phyloP scores from a whole-genome alignment of 1,140 invertebrate species.

The Bathynomus jamesi region DNA sequence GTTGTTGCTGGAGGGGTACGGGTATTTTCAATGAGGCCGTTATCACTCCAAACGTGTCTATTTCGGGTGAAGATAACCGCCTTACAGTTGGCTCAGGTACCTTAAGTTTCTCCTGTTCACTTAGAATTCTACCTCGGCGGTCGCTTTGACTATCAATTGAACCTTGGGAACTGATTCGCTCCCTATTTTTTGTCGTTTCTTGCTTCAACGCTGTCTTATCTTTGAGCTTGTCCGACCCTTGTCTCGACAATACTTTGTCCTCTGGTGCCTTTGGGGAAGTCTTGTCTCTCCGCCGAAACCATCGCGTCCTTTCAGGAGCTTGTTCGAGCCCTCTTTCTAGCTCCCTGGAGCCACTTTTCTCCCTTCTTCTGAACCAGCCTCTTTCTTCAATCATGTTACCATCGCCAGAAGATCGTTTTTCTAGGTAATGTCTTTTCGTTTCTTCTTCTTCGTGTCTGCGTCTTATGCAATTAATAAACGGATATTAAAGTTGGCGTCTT shows the following conservation, averaged over 20 bases:
- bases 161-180: slow-evolving; percentile 14
- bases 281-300: slow-evolving; percentile 35
- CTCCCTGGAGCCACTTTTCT: slow-evolving; percentile 28
- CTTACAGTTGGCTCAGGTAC: slow-evolving; percentile 33
- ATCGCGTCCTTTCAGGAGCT: slow-evolving; percentile 21
- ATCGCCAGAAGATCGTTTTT: background rate
- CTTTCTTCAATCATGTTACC: slow-evolving; percentile 22
- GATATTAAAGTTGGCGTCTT: too few relatives aligned
- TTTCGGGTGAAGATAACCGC: slow-evolving; percentile 40
- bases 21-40: slow-evolving; percentile 72
- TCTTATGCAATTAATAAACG: background rate
- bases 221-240: slow-evolving; percentile 27
- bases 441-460: background rate
- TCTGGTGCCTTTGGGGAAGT: slow-evolving; percentile 23
- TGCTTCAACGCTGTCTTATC: slow-evolving; percentile 5
- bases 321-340: slow-evolving; percentile 23
- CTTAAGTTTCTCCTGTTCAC: slow-evolving; percentile 28
- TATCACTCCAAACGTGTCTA: slow-evolving; percentile 51
- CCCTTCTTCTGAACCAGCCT: slow-evolving; percentile 21
- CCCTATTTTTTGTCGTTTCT: slow-evolving; percentile 23
- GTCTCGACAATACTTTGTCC: slow-evolving; percentile 32
- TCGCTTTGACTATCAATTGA: slow-evolving; percentile 4
- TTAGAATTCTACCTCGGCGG: slow-evolving; percentile 18
- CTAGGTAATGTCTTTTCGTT: background rate
- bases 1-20: slow-evolving; percentile 43